Evolutionary conservation across 2,113 vertebrate species (phyloP).

Genomic region (Psephotus haematonotus): DNA sequence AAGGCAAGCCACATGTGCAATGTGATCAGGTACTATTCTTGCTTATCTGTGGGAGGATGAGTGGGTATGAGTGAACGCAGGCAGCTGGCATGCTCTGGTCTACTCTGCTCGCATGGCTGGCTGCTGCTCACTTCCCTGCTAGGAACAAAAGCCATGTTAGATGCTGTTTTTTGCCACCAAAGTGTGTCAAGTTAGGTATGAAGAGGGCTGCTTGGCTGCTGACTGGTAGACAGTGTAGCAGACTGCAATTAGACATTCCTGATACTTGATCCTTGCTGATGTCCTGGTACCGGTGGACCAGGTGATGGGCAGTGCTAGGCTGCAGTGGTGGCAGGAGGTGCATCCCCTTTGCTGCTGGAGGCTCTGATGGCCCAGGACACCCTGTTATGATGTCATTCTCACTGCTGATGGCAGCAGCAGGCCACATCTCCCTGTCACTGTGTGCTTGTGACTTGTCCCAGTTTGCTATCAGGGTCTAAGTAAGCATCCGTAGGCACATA

Average conservation of each 20-base stretch:
- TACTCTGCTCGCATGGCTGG: not conserved
- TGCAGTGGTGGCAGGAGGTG: not conserved
- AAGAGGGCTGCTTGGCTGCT: not conserved
- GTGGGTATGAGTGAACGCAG: not conserved
- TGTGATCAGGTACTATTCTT: conserved; percentile 42
- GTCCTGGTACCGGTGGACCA: not conserved
- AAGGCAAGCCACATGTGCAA: not conserved
- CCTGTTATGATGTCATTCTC: not conserved
- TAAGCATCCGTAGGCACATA: not conserved
- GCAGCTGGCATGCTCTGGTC: not conserved
- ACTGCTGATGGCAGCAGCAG: not conserved
- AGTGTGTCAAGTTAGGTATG: not conserved
- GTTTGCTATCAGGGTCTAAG: not conserved
- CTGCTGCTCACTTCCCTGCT: not conserved
- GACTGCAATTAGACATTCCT: fast-evolving
- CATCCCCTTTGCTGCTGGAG: not conserved
- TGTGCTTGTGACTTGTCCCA: not conserved
- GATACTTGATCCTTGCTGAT: fast-evolving
- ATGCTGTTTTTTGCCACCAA: not conserved
- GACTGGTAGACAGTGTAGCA: fast-evolving
- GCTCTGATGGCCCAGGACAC: not conserved
- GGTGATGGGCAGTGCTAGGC: not conserved
- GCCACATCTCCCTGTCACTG: not conserved
- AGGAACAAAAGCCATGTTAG: not conserved
- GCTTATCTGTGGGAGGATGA: conserved; percentile 13